phyloP scores from a whole-genome alignment of 2,797 vertebrate genomes.

The Parotocinclus haroldoi region DNA sequence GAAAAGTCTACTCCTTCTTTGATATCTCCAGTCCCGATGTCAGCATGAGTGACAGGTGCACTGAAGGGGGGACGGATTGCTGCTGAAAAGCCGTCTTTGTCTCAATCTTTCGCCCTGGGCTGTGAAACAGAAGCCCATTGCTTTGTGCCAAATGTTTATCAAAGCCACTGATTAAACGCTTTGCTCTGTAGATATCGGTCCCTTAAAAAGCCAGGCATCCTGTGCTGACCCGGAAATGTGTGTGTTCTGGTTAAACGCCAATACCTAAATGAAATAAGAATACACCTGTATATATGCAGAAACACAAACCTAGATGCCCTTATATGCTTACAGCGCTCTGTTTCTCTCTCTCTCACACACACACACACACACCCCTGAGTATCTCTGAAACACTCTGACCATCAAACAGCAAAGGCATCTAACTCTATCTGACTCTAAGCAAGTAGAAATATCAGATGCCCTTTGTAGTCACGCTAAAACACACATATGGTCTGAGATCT shows the following conservation, averaged over 20 bases:
- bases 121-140: slow-evolving; percentile 72
- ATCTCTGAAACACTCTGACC: slow-evolving; percentile 60
- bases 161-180: slow-evolving; percentile 77
- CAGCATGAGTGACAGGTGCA: slow-evolving; percentile 71
- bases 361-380: slow-evolving; percentile 25
- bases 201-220: slow-evolving; percentile 37
- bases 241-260: slow-evolving; percentile 37
- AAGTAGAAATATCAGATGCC: slow-evolving; percentile 65
- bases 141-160: slow-evolving; percentile 80
- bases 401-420: slow-evolving; percentile 40
- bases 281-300: neutral
- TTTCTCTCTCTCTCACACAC: too few species aligned
- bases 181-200: slow-evolving; percentile 62
- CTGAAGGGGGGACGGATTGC: slow-evolving; percentile 70
- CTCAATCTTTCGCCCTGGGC: slow-evolving; percentile 74
- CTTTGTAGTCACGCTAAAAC: slow-evolving; percentile 67
- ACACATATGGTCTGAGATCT: slow-evolving; percentile 56
- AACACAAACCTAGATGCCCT: neutral
- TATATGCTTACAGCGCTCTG: neutral
- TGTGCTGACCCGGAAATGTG: slow-evolving; percentile 2
- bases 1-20: slow-evolving; percentile 64
- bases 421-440: slow-evolving; percentile 45
- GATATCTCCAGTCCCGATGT: slow-evolving; percentile 72
- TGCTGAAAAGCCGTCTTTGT: slow-evolving; percentile 70
- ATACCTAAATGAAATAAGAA: slow-evolving; percentile 18